phyloP scores from a whole-genome alignment of 2,113 vertebrate species.

The Pantherophis guttatus region DNA sequence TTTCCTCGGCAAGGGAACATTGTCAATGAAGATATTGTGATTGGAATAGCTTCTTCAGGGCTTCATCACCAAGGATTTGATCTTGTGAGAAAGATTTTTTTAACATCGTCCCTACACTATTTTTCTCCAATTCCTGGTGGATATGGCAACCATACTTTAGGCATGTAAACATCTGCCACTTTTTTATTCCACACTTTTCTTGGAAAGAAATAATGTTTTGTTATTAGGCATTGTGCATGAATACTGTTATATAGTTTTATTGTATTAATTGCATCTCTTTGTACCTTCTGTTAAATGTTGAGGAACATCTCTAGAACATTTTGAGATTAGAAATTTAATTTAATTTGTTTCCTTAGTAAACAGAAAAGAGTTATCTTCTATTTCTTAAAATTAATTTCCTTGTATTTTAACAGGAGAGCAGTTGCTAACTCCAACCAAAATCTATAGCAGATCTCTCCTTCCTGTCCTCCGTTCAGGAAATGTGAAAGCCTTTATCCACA shows the following conservation, averaged over 20 bases:
- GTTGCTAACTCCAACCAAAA: slow-evolving; percentile 79
- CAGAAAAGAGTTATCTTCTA: not conserved
- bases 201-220: not conserved
- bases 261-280: not conserved
- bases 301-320: not conserved
- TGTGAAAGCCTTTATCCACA: slow-evolving; percentile 80
- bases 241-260: not conserved
- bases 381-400: not conserved
- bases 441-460: slow-evolving; percentile 77
- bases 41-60: slow-evolving; percentile 81
- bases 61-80: slow-evolving; percentile 79
- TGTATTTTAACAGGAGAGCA: slow-evolving; percentile 73
- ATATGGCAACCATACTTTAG: slow-evolving; percentile 67
- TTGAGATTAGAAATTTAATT: not conserved
- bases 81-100: slow-evolving; percentile 75
- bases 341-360: not conserved
- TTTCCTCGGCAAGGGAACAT: slow-evolving; percentile 71
- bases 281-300: not conserved
- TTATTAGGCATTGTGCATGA: not conserved
- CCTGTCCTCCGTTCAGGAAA: slow-evolving; percentile 76
- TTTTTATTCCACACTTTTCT: not conserved
- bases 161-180: slow-evolving; percentile 53
- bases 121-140: slow-evolving; percentile 73
- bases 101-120: slow-evolving; percentile 66
- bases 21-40: slow-evolving; percentile 73